Evolutionary conservation across 2,888 invertebrate genomes (phyloP).

Genomic region (Eugnorisma glareosa): DNA sequence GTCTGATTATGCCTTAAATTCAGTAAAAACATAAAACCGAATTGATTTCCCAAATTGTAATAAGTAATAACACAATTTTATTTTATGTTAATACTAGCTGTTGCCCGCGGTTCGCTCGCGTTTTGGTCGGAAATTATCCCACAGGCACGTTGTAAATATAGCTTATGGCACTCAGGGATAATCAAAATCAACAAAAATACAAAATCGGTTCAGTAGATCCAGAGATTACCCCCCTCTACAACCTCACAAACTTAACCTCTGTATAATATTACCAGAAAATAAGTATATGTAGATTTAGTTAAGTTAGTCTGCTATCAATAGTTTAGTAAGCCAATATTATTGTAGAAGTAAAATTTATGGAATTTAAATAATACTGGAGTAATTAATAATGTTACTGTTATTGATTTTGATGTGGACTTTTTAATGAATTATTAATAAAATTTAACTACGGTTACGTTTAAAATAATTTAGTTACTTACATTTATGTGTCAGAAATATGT

Average conservation of each 20-base stretch:
- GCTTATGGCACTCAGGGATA: no score
- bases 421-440: neutral
- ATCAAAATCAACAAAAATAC: no score
- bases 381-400: neutral
- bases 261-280: no score
- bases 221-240: no score
- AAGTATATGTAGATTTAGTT: slow-evolving; percentile 46
- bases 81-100: no score
- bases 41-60: slow-evolving; percentile 36
- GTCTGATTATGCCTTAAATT: slow-evolving; percentile 7
- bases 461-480: neutral
- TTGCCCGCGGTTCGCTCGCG: no score
- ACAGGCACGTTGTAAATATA: no score
- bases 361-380: neutral
- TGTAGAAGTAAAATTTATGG: neutral
- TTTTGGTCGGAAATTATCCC: no score
- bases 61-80: slow-evolving; percentile 41
- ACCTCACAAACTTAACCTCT: no score
- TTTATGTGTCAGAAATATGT: neutral
- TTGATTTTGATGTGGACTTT: neutral
- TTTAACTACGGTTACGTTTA: neutral
- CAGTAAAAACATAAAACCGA: slow-evolving; percentile 41
- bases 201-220: no score
- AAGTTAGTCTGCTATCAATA: slow-evolving; percentile 7
- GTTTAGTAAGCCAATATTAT: slow-evolving; percentile 8